Evolutionary conservation across 2,888 invertebrate genomes (phyloP).

Genomic region (Pseudanteris insignis): DNA sequence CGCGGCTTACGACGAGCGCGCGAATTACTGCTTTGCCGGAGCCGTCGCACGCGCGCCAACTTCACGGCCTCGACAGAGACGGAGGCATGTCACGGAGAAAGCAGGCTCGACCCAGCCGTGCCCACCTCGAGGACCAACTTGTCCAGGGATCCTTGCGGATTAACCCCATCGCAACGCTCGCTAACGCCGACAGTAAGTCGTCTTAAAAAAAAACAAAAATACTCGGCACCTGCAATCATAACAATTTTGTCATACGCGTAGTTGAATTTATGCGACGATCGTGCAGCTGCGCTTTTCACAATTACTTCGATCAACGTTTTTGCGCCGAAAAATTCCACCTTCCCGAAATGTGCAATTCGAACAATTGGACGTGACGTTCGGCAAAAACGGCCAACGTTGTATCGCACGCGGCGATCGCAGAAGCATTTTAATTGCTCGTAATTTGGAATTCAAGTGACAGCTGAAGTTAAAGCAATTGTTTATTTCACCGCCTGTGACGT

Average conservation of each 20-base stretch:
- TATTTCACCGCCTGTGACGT: not conserved
- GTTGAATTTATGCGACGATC: too few relatives aligned
- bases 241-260: too few relatives aligned
- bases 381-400: not conserved
- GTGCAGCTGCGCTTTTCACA: not conserved
- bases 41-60: conserved; percentile 43
- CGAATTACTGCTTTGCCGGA: too few relatives aligned
- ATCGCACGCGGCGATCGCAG: conserved; percentile 13
- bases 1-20: conserved; percentile 33
- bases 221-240: too few relatives aligned
- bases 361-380: not conserved
- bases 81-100: conserved; percentile 66
- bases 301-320: not conserved
- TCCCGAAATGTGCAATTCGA: conserved; percentile 1
- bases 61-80: conserved; percentile 35
- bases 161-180: conserved; percentile 56
- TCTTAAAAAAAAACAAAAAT: too few relatives aligned
- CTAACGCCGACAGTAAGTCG: conserved; percentile 59
- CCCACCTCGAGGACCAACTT: conserved; percentile 66
- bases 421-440: conserved; percentile 14
- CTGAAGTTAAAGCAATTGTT: conserved; percentile 10
- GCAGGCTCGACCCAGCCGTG: conserved; percentile 66
- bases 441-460: conserved; percentile 20
- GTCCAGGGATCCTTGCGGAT: conserved; percentile 59
- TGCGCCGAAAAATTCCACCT: conserved; percentile 1